Base-by-base conservation (phyloP, 30 jellyfish, hydroid and myxozoan genomes). In the Chironex yamaguchii region DNA sequence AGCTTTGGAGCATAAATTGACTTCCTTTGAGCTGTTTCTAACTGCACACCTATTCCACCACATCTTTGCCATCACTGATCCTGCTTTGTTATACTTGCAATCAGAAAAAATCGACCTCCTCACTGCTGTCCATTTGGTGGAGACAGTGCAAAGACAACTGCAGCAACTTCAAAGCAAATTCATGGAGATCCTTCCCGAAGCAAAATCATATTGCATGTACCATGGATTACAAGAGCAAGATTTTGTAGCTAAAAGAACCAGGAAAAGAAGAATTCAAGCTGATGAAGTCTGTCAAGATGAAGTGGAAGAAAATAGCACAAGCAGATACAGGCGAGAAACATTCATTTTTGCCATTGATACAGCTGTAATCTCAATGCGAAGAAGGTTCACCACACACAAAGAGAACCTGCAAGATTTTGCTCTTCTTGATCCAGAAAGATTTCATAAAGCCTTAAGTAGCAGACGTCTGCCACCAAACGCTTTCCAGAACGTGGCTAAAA, bases 71-170 rank as follows among this genome's bases (percentile, higher is more conserved):
- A 67, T 81, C 76, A 64, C 85, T 81, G 85, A 81, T 49, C 91
- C 91, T 2, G 70, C 90, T 1, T 81, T 76, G 0, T 64, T 34
- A 34, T 80, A 80, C 33, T 34, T 80, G 29, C 91, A 80, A 54
- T 80, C 91, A 20, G 81, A 53, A 77, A 77, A 77, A 34, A 77
- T 77, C 34, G 89, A 54, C 82, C 30, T 53, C 34, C 54, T 80
- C 20, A 80, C 91, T 2, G 91, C 91, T n/a, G 36, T 62, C 1
- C 23, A 83, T n/a, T 62, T 80, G n/a, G 83, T 80, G 25, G 91
- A 80, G 24, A 80, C 91, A 80, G 84, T 35, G 14, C 33, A 80
- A 64, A 1, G 32, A 25, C 91, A 80, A 62, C 91, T 80, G 2
- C 63, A 0, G 6, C 2, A 31, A 62, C 73, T 80, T 62, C 17